Conservation (phyloP, 2,888 invertebrate genomes). For the Heliconius hortense region DNA sequence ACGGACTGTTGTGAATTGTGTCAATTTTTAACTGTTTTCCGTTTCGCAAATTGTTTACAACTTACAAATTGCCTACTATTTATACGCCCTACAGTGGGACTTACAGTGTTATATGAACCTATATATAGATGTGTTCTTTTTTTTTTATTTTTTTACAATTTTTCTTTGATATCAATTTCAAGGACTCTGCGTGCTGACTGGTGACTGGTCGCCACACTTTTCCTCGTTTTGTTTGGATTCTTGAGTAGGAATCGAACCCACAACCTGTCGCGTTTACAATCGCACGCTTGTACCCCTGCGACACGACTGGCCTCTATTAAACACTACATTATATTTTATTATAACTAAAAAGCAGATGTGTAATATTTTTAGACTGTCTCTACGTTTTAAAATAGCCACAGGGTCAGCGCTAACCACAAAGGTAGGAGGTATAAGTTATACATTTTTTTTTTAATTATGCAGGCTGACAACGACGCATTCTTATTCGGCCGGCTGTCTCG, state of each 20-base stretch:
- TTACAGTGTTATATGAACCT: background rate
- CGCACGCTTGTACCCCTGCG: too few species aligned
- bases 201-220: too few species aligned
- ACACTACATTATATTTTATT: conserved; percentile 7
- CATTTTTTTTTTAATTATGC: conserved; percentile 57
- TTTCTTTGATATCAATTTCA: background rate
- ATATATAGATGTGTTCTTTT: too few species aligned
- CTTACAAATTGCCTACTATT: conserved; percentile 14
- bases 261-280: too few species aligned
- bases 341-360: conserved; percentile 42
- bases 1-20: conserved; percentile 25
- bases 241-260: too few species aligned
- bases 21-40: conserved; percentile 31
- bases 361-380: conserved; percentile 48
- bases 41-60: conserved; percentile 14
- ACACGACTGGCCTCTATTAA: background rate
- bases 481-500: conserved; percentile 57
- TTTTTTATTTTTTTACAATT: background rate
- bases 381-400: conserved; percentile 50
- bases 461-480: conserved; percentile 49
- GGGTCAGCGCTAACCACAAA: conserved; percentile 51
- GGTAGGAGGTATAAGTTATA: conserved; percentile 45
- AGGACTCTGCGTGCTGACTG: too few species aligned
- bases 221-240: too few species aligned
- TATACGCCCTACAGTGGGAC: background rate